phyloP scores from a whole-genome alignment of 1,140 invertebrate species.

The Hylaeus anthracinus region DNA sequence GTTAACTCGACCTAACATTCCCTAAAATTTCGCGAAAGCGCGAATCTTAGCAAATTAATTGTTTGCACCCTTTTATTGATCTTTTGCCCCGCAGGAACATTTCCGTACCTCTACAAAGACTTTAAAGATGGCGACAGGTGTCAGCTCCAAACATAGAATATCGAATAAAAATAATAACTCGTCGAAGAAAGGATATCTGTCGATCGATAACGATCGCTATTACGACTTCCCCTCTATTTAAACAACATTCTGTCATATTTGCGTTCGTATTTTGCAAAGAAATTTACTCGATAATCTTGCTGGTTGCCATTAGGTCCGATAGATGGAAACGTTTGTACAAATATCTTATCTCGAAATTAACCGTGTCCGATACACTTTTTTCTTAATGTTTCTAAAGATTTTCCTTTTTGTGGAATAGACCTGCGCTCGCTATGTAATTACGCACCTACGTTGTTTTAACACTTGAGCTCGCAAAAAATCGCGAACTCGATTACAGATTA shows the following conservation, averaged over 20 bases:
- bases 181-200: too few species aligned
- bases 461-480: too few species aligned
- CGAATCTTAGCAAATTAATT: not conserved
- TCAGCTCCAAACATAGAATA: not conserved
- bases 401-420: too few species aligned
- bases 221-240: not conserved
- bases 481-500: too few species aligned
- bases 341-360: not conserved
- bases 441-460: too few species aligned
- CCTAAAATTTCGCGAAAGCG: not conserved
- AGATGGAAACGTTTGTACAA: not conserved
- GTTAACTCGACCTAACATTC: not conserved
- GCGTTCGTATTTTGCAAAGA: too few species aligned
- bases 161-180: too few species aligned
- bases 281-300: not conserved
- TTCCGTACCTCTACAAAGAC: not conserved
- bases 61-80: slow-evolving; percentile 33
- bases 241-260: not conserved
- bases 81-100: not conserved
- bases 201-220: not conserved
- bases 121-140: slow-evolving; percentile 19
- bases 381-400: not conserved
- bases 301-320: not conserved
- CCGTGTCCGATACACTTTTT: not conserved
- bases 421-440: too few species aligned